phyloP scores from a whole-genome alignment of 1,140 invertebrate genomes.

The Alviniconcha marisindica region DNA sequence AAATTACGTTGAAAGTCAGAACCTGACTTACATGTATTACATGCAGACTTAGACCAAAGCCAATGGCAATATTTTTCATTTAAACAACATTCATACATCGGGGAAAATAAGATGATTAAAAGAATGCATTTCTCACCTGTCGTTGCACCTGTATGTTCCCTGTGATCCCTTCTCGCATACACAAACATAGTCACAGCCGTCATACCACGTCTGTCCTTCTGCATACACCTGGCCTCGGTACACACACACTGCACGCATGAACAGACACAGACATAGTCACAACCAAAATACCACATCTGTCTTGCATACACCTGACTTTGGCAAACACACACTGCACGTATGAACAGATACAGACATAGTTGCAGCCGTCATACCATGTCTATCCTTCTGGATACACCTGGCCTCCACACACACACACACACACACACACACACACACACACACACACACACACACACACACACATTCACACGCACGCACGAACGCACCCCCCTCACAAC shows the following conservation, averaged over 20 bases:
- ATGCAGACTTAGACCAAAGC: too few species aligned
- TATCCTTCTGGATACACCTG: constrained; percentile 50
- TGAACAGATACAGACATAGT: not conserved
- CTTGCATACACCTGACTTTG: too few species aligned
- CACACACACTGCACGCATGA: constrained; percentile 44
- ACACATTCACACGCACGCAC: not conserved
- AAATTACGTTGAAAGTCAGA: too few species aligned
- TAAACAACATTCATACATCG: too few species aligned
- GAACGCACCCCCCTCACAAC: too few species aligned
- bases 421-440: constrained; percentile 18
- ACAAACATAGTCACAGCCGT: constrained; percentile 56
- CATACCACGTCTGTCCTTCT: constrained; percentile 57
- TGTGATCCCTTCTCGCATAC: constrained; percentile 51
- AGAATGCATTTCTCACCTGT: too few species aligned
- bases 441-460: constrained; percentile 17
- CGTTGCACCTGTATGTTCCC: constrained; percentile 56
- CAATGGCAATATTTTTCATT: too few species aligned
- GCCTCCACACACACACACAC: constrained; percentile 39
- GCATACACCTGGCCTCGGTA: constrained; percentile 55
- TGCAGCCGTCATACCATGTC: constrained; percentile 60
- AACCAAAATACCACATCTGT: too few species aligned
- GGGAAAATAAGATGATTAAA: too few species aligned
- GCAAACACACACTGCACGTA: not conserved
- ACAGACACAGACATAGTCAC: not conserved
- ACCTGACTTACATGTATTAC: too few species aligned